A percentile compares a stretch with the other conserved stretches of the same genome.
Evolutionary conservation across 2,797 vertebrate species (phyloP).

Genomic region (Syngnathus acus): DNA sequence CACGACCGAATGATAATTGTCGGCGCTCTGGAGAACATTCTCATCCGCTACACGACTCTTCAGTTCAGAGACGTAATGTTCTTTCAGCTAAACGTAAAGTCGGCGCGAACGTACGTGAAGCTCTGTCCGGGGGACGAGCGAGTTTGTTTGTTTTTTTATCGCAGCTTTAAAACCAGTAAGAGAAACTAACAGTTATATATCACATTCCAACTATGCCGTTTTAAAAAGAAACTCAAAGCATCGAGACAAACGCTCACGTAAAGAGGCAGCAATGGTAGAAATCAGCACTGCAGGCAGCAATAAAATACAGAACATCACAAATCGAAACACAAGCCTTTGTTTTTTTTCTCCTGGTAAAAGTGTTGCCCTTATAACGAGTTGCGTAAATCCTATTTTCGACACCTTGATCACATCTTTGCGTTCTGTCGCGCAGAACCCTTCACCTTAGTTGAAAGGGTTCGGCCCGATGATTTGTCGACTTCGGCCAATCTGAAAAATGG

Average conservation of each 20-base stretch:
- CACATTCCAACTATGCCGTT: slow-evolving; percentile 52
- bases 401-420: slow-evolving; percentile 57
- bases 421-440: neutral
- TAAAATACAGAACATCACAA: slow-evolving; percentile 58
- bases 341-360: slow-evolving; percentile 37
- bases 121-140: slow-evolving; percentile 17
- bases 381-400: slow-evolving; percentile 22
- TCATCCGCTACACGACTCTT: slow-evolving; percentile 52
- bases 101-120: slow-evolving; percentile 2
- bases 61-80: slow-evolving; percentile 3
- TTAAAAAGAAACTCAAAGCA: slow-evolving; percentile 32
- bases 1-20: slow-evolving; percentile 33
- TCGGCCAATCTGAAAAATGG: neutral
- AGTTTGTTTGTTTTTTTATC: slow-evolving; percentile 26
- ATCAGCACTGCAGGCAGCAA: slow-evolving; percentile 59
- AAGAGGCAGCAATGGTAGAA: slow-evolving; percentile 70
- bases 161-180: slow-evolving; percentile 37
- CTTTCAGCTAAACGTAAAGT: slow-evolving; percentile 6
- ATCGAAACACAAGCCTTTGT: slow-evolving; percentile 51
- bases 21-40: slow-evolving; percentile 40
- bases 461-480: neutral
- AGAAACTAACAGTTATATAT: slow-evolving; percentile 23
- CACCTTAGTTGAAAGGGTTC: neutral
- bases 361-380: slow-evolving; percentile 27
- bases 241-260: slow-evolving; percentile 45